These are phyloP conservation scores for Holothuria scabra DNA, from an alignment of 53 echinoderm and acorn worm genomes.

Conservation along the genomic window DNA sequence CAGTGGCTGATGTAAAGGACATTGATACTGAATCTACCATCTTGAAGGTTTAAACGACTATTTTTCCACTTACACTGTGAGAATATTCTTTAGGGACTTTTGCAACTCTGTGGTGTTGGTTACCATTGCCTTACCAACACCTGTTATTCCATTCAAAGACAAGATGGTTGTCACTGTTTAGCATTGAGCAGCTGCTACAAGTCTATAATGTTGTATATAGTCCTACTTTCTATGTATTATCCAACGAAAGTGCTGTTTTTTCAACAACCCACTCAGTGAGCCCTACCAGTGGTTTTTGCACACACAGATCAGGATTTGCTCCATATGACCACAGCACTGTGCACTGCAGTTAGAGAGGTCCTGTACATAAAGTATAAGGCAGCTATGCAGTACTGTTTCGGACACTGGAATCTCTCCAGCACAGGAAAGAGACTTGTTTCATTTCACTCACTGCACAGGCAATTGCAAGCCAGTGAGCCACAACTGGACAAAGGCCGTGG, in stretches of 20 bases:
- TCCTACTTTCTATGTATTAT: neutral
- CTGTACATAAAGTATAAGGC: neutral
- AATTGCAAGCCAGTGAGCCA: no score
- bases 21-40: neutral
- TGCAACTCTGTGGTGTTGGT: no score
- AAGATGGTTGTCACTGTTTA: slow-evolving; percentile 5
- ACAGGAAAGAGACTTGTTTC: neutral
- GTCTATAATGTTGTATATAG: neutral
- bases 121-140: neutral
- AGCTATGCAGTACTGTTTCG: neutral
- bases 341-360: no score
- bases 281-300: slow-evolving; percentile 7
- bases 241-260: neutral
- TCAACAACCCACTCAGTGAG: slow-evolving; percentile 7
- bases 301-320: slow-evolving; percentile 2
- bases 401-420: neutral
- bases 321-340: no score
- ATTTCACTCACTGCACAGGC: neutral
- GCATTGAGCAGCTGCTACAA: slow-evolving; percentile 8
- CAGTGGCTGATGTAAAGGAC: slow-evolving; percentile 4
- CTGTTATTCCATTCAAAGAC: slow-evolving; percentile 5
- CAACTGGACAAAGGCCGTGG: no score
- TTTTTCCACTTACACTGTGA: no score
- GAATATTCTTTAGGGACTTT: no score
- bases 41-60: neutral